Conservation (phyloP, 2,797 vertebrate species). For the Tolypeutes matacus region DNA sequence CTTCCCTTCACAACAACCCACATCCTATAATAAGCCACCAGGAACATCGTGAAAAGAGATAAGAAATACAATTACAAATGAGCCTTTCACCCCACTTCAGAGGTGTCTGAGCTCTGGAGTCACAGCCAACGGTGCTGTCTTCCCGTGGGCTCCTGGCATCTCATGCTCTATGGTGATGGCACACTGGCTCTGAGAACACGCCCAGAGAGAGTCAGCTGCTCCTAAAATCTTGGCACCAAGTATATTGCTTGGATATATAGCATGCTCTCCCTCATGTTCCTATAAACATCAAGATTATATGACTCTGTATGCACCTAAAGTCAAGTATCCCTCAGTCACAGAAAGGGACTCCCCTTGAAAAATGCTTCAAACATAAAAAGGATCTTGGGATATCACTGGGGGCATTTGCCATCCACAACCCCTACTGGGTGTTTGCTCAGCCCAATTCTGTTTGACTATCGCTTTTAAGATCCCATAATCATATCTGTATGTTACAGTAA, state of each 20-base stretch:
- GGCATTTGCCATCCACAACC: not conserved
- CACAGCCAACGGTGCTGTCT: not conserved
- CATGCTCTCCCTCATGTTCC: not conserved
- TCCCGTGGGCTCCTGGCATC: not conserved
- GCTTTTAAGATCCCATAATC: not conserved
- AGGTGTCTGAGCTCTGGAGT: not conserved
- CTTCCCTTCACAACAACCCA: not conserved
- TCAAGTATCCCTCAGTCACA: not conserved
- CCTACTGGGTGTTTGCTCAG: not conserved
- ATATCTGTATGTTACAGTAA: not conserved
- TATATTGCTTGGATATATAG: fast-evolving
- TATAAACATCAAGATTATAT: not conserved
- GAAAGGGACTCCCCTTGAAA: not conserved
- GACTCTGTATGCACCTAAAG: not conserved
- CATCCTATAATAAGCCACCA: not conserved
- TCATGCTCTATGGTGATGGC: fast-evolving
- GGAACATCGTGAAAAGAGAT: too few relatives aligned
- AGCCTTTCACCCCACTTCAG: not conserved
- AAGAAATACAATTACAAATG: not conserved
- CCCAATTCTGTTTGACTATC: not conserved
- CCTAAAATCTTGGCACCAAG: not conserved
- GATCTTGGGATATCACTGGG: not conserved
- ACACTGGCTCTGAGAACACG: not conserved
- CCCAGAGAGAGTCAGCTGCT: not conserved
- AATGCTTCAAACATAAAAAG: fast-evolving